Percentiles rank a stretch among this genome's conserved stretches.
These are phyloP conservation scores for Chlorodrepanis virens DNA, from an alignment of 2,113 vertebrate genomes.

Conservation along the genomic window DNA sequence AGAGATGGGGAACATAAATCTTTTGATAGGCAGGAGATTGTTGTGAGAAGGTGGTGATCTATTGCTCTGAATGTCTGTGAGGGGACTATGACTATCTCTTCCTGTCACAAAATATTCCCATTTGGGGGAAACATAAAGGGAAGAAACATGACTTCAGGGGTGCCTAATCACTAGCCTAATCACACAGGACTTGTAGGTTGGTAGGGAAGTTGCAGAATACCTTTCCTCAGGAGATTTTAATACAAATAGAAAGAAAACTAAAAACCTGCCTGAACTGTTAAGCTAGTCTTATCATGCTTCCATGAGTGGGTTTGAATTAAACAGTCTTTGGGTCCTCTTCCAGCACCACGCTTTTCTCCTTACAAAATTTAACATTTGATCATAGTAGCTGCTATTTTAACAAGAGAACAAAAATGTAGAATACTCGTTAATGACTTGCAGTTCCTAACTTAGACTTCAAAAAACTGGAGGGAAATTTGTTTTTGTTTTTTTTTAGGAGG, in stretches of 20 bases:
- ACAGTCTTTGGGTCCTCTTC: conserved; percentile 1
- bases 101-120: neutral
- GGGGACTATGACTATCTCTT: neutral
- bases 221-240: neutral
- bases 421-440: neutral
- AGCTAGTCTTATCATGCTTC: neutral
- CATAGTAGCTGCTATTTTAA: conserved; percentile 32
- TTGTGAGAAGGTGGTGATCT: neutral
- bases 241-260: neutral
- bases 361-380: neutral
- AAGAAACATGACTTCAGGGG: neutral
- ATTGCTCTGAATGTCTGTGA: neutral
- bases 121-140: neutral
- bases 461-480: neutral
- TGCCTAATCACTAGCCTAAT: neutral
- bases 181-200: neutral
- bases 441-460: neutral
- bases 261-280: neutral
- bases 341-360: neutral
- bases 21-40: neutral
- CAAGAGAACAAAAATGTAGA: neutral
- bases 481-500: neutral
- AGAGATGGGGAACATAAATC: neutral
- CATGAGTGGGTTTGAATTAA: conserved; percentile 32
- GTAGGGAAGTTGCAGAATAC: neutral